Conservation (phyloP, 2,888 invertebrate species). For the Hirtodrosophila trivittata region DNA sequence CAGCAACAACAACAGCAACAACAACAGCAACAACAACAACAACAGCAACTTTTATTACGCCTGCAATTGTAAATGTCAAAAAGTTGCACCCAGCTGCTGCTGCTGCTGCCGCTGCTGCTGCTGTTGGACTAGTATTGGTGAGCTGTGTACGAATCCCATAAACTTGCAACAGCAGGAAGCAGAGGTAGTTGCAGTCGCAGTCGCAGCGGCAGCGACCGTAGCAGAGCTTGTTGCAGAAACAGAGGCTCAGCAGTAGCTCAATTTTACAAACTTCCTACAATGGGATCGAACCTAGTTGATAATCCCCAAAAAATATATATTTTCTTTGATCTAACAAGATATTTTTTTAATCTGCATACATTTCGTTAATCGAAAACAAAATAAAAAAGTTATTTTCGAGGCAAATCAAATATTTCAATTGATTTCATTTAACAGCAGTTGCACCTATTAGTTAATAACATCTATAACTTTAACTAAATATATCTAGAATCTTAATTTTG, state of each 20-base stretch:
- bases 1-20: slow-evolving; percentile 11
- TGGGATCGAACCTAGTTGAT: slow-evolving; percentile 16
- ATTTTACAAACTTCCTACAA: slow-evolving; percentile 18
- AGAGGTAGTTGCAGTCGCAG: slow-evolving; percentile 6
- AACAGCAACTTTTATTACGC: slow-evolving; percentile 44
- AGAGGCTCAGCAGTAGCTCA: slow-evolving; percentile 25
- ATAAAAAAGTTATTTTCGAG: too few species aligned
- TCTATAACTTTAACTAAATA: too few species aligned
- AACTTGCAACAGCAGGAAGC: slow-evolving; percentile 42
- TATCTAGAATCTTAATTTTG: too few species aligned
- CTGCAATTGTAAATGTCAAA: slow-evolving; percentile 65
- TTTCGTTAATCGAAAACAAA: too few species aligned
- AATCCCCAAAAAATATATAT: background rate
- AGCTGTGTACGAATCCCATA: slow-evolving; percentile 26
- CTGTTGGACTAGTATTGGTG: background rate
- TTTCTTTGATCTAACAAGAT: too few species aligned
- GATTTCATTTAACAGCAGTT: too few species aligned
- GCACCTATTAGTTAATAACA: too few species aligned
- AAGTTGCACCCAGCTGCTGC: slow-evolving; percentile 49
- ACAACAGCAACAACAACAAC: slow-evolving; percentile 12
- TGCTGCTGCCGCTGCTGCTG: slow-evolving; percentile 6
- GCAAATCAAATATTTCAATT: too few species aligned
- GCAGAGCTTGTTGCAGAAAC: slow-evolving; percentile 9
- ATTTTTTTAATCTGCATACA: too few species aligned
- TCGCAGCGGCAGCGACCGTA: slow-evolving; percentile 7